Evolutionary conservation across 2,888 invertebrate species (phyloP).

Genomic region (Strigamia transsilvanica): DNA sequence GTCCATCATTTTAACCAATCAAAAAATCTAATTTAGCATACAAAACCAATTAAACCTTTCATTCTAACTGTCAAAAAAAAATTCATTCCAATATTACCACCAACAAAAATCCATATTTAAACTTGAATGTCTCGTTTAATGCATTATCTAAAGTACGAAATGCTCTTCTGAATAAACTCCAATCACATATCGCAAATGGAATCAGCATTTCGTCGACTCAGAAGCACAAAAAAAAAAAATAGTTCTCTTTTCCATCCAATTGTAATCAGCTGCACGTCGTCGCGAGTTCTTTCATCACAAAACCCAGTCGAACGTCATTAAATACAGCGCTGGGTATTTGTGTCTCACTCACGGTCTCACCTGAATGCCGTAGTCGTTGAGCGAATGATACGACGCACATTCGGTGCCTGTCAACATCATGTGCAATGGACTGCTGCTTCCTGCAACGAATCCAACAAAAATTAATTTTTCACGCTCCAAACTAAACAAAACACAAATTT

Average conservation of each 20-base stretch:
- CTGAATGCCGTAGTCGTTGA: conserved; percentile 87
- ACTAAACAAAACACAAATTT: neutral
- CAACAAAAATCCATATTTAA: neutral
- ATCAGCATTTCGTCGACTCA: neutral
- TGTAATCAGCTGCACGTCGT: neutral
- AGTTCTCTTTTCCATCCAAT: neutral
- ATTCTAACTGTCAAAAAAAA: no score
- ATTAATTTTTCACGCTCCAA: neutral
- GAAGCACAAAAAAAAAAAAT: neutral
- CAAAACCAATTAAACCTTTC: no score
- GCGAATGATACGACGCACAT: conserved; percentile 76
- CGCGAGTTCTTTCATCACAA: neutral
- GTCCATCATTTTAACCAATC: no score
- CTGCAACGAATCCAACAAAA: neutral
- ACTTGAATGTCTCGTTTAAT: neutral
- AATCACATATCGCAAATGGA: neutral
- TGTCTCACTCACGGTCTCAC: conserved; percentile 65
- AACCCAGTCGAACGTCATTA: neutral
- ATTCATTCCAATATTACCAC: no score
- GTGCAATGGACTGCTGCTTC: conserved; percentile 51
- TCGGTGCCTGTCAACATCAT: conserved; percentile 54
- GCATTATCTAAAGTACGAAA: neutral
- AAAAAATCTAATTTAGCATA: no score
- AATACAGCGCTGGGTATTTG: neutral
- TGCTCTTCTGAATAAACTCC: neutral